A percentile compares a stretch with the other conserved stretches of the same genome.
Evolutionary conservation across 1,140 invertebrate species (phyloP).

Genomic region (Aphidius gifuensis): DNA sequence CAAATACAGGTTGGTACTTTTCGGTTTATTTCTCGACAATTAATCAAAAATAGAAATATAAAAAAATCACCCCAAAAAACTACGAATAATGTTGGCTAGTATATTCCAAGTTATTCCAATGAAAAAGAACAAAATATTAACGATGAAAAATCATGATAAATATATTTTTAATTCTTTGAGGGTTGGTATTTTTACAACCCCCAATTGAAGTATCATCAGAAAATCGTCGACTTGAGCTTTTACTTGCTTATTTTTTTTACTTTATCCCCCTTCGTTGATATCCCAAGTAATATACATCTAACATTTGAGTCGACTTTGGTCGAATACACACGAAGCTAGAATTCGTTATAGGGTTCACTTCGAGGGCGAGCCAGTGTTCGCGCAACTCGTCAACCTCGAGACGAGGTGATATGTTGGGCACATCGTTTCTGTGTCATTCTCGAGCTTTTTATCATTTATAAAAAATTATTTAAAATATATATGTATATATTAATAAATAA

Average conservation of each 20-base stretch:
- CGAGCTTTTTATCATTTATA: not conserved
- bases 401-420: conserved; percentile 17
- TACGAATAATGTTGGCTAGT: too few relatives aligned
- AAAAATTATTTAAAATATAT: not conserved
- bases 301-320: conserved; percentile 23
- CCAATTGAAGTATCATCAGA: conserved; percentile 21
- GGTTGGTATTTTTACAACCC: not conserved
- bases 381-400: conserved; percentile 23
- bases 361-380: conserved; percentile 27
- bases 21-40: conserved; percentile 49
- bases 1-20: conserved; percentile 38
- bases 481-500: too few relatives aligned
- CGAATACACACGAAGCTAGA: conserved; percentile 28
- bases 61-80: too few relatives aligned
- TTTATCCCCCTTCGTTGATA: conserved; percentile 17
- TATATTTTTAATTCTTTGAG: too few relatives aligned
- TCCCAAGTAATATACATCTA: not conserved
- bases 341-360: conserved; percentile 16
- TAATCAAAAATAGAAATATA: conserved; percentile 36
- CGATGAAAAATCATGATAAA: too few relatives aligned
- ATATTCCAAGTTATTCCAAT: too few relatives aligned
- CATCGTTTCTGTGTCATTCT: not conserved
- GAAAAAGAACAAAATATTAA: too few relatives aligned
- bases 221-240: not conserved
- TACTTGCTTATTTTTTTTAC: not conserved